Conservation (phyloP, 2,113 vertebrate species). For the Ginglymostoma cirratum region DNA sequence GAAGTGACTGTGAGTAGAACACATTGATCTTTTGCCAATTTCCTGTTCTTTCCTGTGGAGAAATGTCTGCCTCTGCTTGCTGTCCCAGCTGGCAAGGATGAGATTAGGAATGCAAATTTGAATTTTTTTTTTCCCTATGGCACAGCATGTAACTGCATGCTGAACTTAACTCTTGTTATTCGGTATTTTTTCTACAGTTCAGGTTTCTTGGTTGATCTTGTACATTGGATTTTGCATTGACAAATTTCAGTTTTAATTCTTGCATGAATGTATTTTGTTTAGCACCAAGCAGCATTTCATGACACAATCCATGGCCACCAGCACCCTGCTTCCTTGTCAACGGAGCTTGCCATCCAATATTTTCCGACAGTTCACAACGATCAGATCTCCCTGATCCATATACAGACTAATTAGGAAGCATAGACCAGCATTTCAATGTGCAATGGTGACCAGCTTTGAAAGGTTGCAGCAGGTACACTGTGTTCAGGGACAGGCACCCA, state of each 20-base stretch:
- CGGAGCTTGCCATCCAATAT: too few species aligned
- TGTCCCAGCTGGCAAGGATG: neutral
- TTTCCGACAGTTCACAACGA: too few species aligned
- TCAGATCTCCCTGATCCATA: too few species aligned
- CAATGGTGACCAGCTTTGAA: too few species aligned
- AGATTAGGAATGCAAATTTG: neutral
- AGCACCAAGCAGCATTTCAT: too few species aligned
- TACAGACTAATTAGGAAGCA: too few species aligned
- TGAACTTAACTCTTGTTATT: neutral
- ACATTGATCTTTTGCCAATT: neutral
- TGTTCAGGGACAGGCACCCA: too few species aligned
- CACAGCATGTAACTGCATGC: neutral
- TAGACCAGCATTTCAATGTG: too few species aligned
- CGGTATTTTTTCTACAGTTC: neutral
- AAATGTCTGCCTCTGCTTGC: neutral
- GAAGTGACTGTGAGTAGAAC: neutral
- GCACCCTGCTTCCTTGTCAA: too few species aligned
- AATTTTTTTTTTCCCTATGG: neutral
- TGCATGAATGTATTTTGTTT: neutral
- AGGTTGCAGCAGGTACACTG: too few species aligned
- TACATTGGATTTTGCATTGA: neutral
- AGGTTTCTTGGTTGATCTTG: neutral
- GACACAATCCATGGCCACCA: too few species aligned
- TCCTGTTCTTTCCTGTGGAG: neutral
- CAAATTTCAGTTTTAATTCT: neutral